Percentiles rank a stretch among this genome's conserved stretches.
These are phyloP conservation scores for Panagrolaimus sp. DNA, from an alignment of 1,140 invertebrate species.

Conservation along the genomic window DNA sequence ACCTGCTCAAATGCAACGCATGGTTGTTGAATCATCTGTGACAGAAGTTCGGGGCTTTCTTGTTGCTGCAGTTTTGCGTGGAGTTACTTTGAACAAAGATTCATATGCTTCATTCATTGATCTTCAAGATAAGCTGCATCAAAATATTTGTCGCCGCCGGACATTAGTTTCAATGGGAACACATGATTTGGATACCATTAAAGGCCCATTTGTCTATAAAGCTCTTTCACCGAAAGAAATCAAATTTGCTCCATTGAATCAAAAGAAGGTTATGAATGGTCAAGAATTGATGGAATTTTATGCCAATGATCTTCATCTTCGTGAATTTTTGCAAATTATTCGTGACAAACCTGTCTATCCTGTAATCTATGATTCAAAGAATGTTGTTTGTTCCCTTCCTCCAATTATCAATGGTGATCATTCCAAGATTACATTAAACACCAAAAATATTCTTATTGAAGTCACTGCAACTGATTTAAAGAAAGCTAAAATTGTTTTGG, in stretches of 20 bases:
- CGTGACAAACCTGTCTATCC: conserved; percentile 87
- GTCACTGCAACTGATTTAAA: conserved; percentile 83
- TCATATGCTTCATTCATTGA: conserved; percentile 70
- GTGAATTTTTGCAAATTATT: conserved; percentile 89
- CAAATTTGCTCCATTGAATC: conserved; percentile 84
- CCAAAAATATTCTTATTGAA: conserved; percentile 97
- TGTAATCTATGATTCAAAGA: conserved; percentile 86
- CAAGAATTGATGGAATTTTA: conserved; percentile 85
- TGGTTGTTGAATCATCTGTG: conserved; percentile 41
- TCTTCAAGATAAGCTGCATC: conserved; percentile 96
- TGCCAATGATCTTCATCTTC: conserved; percentile 83
- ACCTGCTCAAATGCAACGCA: conserved; percentile 6
- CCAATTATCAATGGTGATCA: conserved; percentile 96
- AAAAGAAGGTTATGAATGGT: conserved; percentile 76
- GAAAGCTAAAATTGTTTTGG: conserved; percentile 80
- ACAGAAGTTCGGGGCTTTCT: conserved; percentile 75
- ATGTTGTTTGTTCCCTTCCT: conserved; percentile 84
- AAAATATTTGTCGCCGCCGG: conserved; percentile 84
- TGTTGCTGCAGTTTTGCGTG: conserved; percentile 82
- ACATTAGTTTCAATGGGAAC: conserved; percentile 92
- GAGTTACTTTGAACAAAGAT: conserved; percentile 78
- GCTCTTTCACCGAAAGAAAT: conserved; percentile 80
- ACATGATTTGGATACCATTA: conserved; percentile 88
- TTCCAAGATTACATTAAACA: conserved; percentile 85
- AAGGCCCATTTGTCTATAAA: conserved; percentile 85